Evolutionary conservation across 2,797 vertebrate genomes (phyloP).

Genomic region (Tragopan temminckii): DNA sequence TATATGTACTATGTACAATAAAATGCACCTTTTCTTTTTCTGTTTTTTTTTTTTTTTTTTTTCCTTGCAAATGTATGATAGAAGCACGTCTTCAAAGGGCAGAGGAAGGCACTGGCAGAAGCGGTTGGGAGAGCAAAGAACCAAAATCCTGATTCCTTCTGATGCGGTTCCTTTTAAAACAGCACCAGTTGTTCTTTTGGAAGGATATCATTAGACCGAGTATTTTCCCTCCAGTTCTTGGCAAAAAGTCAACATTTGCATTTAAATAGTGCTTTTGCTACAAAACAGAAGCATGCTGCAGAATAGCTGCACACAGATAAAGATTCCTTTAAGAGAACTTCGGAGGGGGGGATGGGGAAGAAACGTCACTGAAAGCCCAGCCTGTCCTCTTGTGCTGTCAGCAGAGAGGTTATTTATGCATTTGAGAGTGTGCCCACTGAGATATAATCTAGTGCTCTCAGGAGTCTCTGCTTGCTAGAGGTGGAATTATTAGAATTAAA

Average conservation of each 20-base stretch:
- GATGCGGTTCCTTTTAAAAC: constrained; percentile 16
- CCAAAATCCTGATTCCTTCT: background rate
- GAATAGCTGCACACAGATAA: constrained; percentile 32
- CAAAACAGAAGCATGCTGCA: background rate
- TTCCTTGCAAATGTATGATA: background rate
- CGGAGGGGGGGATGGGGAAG: rapidly evolving
- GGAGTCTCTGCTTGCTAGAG: constrained; percentile 49
- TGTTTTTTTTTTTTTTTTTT: background rate
- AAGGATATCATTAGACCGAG: constrained; percentile 52
- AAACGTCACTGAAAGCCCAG: background rate
- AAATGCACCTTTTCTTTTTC: too few species aligned
- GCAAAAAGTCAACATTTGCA: constrained; percentile 67
- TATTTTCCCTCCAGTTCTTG: constrained; percentile 31
- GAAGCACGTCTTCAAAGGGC: background rate
- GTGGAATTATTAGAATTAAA: constrained; percentile 71
- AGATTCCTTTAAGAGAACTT: constrained; percentile 47
- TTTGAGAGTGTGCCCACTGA: constrained; percentile 1
- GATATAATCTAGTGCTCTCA: constrained; percentile 62
- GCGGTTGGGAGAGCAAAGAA: rapidly evolving
- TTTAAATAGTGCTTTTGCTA: constrained; percentile 68
- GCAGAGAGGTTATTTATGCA: constrained; percentile 59
- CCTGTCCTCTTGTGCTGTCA: constrained; percentile 32
- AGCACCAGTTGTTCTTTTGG: constrained; percentile 38
- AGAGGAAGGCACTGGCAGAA: background rate
- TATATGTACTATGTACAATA: too few species aligned